Percentiles rank a stretch among this genome's conserved stretches.
Conservation (phyloP, 2,888 invertebrate species). For the Tillus elongatus region DNA sequence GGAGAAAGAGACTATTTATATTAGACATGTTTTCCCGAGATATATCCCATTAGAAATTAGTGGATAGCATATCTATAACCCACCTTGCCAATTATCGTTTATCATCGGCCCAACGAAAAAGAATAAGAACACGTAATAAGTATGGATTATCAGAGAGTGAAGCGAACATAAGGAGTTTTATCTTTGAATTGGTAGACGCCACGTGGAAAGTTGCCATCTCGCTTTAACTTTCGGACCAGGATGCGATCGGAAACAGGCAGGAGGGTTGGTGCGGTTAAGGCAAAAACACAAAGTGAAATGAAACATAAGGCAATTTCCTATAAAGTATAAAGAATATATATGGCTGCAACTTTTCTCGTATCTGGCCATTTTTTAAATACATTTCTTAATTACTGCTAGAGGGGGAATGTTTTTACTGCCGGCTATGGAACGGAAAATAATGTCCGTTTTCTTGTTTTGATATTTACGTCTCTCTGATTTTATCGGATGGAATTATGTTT, state of each 20-base stretch:
- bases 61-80: not conserved
- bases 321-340: constrained; percentile 37
- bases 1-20: no score
- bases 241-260: constrained; percentile 15
- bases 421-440: constrained; percentile 11
- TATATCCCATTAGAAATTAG: no score
- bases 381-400: constrained; percentile 34
- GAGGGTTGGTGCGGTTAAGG: constrained; percentile 19
- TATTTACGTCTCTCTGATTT: not conserved
- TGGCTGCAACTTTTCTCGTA: constrained; percentile 34
- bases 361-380: constrained; percentile 36
- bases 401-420: constrained; percentile 22
- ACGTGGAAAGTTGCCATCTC: no score
- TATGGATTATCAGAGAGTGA: constrained; percentile 39
- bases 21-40: no score
- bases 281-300: constrained; percentile 24
- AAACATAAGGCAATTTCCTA: constrained; percentile 37
- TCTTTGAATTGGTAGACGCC: no score
- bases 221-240: no score
- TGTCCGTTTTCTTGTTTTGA: constrained; percentile 9
- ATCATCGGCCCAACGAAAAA: constrained; percentile 39
- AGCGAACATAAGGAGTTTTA: constrained; percentile 33
- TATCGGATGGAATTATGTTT: constrained; percentile 1
- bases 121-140: constrained; percentile 40
- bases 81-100: constrained; percentile 38